These are phyloP conservation scores for Tinea pellionella DNA, from an alignment of 2,888 invertebrate genomes.

Conservation along the genomic window DNA sequence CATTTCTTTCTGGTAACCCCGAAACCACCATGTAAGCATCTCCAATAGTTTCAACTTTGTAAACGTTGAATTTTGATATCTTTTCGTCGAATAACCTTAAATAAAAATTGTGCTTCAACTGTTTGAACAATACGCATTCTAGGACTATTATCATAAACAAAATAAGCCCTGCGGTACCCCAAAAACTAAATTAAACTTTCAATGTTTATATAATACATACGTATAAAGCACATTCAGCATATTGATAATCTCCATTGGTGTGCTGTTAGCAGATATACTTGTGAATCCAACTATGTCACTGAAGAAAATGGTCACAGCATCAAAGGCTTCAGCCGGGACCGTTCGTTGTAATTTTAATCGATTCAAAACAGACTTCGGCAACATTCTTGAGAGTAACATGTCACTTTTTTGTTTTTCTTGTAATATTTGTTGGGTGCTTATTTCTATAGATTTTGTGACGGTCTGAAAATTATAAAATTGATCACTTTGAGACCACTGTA, in stretches of 20 bases:
- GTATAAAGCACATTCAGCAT: slow-evolving; percentile 81
- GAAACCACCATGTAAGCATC: slow-evolving; percentile 74
- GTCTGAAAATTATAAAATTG: slow-evolving; percentile 28
- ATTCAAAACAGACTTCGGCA: slow-evolving; percentile 64
- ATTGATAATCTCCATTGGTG: slow-evolving; percentile 73
- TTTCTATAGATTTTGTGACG: slow-evolving; percentile 59
- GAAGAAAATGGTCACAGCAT: slow-evolving; percentile 77
- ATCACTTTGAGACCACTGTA: background rate
- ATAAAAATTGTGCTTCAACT: slow-evolving; percentile 14
- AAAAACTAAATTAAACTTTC: too few species aligned
- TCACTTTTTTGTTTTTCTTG: slow-evolving; percentile 71
- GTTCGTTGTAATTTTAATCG: slow-evolving; percentile 64
- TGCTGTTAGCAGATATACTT: slow-evolving; percentile 69
- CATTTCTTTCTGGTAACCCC: slow-evolving; percentile 67
- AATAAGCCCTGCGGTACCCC: too few species aligned
- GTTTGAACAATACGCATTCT: too few species aligned
- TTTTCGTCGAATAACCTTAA: slow-evolving; percentile 74
- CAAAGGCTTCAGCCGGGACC: slow-evolving; percentile 74
- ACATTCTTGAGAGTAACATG: slow-evolving; percentile 67
- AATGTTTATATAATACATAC: slow-evolving; percentile 22
- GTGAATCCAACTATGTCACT: slow-evolving; percentile 80
- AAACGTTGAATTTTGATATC: slow-evolving; percentile 77
- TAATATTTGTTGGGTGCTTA: slow-evolving; percentile 57
- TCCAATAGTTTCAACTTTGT: slow-evolving; percentile 77
- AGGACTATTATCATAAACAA: too few species aligned